Percentiles rank a stretch among this genome's conserved stretches.
phyloP scores from a whole-genome alignment of 2,888 invertebrate genomes.

The Oasisia sp. region DNA sequence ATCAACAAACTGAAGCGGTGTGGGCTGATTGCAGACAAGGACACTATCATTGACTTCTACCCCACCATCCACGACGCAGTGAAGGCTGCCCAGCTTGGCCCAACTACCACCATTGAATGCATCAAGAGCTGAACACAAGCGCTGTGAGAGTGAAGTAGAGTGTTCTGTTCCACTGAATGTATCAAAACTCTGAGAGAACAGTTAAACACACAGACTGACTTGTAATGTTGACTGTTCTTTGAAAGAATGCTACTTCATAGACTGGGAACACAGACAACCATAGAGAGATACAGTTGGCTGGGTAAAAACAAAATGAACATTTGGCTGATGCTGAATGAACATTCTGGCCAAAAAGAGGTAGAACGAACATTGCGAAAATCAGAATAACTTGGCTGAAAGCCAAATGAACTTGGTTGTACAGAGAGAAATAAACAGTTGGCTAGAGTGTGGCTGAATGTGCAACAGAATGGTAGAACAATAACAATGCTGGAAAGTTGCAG shows the following conservation, averaged over 20 bases:
- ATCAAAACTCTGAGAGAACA: not conserved
- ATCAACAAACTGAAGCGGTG: not conserved
- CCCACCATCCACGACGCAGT: not conserved
- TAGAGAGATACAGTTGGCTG: not conserved
- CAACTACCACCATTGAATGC: not conserved
- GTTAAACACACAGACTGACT: not conserved
- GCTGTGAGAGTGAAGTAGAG: not conserved
- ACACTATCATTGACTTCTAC: constrained; percentile 10
- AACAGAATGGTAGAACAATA: not conserved
- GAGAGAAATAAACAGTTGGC: not conserved
- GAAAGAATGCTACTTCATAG: not conserved
- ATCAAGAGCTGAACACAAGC: not conserved
- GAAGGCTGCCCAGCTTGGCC: not conserved
- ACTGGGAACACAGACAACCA: not conserved
- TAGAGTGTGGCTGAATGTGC: not conserved
- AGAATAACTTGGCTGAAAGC: not conserved
- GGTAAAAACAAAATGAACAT: not conserved
- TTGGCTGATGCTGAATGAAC: not conserved
- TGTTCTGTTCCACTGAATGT: not conserved
- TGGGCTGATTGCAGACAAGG: not conserved
- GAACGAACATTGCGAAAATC: not conserved
- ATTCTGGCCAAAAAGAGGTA: not conserved
- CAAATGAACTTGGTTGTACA: not conserved
- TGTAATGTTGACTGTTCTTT: not conserved
- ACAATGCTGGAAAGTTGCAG: not conserved